Base-by-base conservation (phyloP, 1,140 invertebrate genomes). In the Caenorhabditis latens region DNA sequence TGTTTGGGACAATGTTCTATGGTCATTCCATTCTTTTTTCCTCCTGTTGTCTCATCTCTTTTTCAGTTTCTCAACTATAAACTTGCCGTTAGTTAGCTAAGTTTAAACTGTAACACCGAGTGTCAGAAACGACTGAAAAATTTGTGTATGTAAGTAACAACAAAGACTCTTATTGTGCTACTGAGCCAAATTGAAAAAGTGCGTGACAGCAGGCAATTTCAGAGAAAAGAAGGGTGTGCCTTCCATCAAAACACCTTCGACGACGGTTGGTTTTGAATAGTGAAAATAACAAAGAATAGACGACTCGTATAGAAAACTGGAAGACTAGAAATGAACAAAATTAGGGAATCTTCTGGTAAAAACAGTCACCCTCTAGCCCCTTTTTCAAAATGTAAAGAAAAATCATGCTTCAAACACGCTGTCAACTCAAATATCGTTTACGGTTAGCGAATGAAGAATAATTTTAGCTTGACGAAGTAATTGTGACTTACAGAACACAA, bases 201-300 rank as follows among this genome's bases (percentile, higher is more conserved):
- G 71, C 71, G 71, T 79, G 71, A 53, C 71, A 46, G 46, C 71
- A 32, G 43, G 46, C 71, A 79, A 50, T 79, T 79, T 79, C 71
- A 53, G 71, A 50, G 46, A 79, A 53, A 50, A 24, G n/a, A 53
- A 24, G 21, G 14, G n/a, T 40, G 32, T 42, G 65, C 46, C 40
- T 71, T 21, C 9, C 65, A 46, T 71, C 65, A 71, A 71, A 71
- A 71, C 65, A 71, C 65, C 65, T 71, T 16, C 65, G 8, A 7
- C 8, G 14, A n/a, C 19, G 11, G 21, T 24, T 63, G 21, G 61
- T 63, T 24, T 13, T 5, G 13, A 63, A 63, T 32, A 63, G 6
- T 21, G 24, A 63, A 32, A 40, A 21, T 11, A 63, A 19, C 1
- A 32, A 63, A 63, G 61, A 11, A 63, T 24, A 63, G 61, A 32